phyloP scores from a whole-genome alignment of 2,888 invertebrate species.

The Diaprepes abbreviatus region DNA sequence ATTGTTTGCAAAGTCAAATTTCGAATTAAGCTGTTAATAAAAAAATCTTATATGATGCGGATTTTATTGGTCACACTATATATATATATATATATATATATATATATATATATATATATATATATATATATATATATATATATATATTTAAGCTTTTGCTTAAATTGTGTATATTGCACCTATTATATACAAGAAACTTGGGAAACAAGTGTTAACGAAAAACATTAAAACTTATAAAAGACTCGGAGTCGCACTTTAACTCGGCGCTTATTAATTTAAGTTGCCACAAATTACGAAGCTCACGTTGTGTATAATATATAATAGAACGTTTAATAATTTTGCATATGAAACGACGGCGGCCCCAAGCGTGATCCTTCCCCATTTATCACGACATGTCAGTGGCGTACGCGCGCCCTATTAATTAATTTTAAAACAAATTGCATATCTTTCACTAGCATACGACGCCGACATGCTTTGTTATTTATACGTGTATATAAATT shows the following conservation, averaged over 20 bases:
- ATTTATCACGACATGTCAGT: slow-evolving; percentile 47
- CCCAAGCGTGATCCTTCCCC: slow-evolving; percentile 37
- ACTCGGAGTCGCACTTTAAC: slow-evolving; percentile 24
- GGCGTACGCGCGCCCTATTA: slow-evolving; percentile 42
- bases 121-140: no score
- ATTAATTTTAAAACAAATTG: slow-evolving; percentile 44
- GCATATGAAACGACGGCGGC: slow-evolving; percentile 42
- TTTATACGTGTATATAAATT: slow-evolving; percentile 13
- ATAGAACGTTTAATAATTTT: slow-evolving; percentile 55
- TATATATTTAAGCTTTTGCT: no score
- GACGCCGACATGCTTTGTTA: slow-evolving; percentile 19
- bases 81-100: no score
- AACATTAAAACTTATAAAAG: slow-evolving; percentile 23
- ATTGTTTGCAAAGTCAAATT: no score
- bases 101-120: no score
- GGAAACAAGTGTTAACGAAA: no score
- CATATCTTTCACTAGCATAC: slow-evolving; percentile 23
- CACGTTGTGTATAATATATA: slow-evolving; percentile 40
- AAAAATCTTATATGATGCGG: no score
- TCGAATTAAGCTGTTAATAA: no score
- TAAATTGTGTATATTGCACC: no score
- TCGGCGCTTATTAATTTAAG: slow-evolving; percentile 51
- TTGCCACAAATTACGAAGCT: slow-evolving; percentile 52
- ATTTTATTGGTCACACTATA: no score
- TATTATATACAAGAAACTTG: no score